phyloP scores from a whole-genome alignment of 2,113 vertebrate genomes.

The Anthoscopus minutus region DNA sequence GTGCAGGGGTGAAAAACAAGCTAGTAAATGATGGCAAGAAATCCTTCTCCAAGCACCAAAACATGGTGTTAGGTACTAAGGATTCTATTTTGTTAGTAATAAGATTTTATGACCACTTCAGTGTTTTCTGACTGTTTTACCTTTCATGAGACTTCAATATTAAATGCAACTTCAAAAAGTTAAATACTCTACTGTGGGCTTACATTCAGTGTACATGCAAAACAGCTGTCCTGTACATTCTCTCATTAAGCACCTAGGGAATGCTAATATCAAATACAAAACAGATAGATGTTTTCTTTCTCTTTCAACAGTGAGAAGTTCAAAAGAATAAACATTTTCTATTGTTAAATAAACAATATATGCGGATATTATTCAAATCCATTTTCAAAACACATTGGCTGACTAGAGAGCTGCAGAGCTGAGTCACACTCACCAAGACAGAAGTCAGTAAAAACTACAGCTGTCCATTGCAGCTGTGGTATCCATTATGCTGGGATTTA shows the following conservation, averaged over 20 bases:
- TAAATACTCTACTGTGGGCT: not conserved
- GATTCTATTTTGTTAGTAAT: not conserved
- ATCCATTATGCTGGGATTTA: not conserved
- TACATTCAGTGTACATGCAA: not conserved
- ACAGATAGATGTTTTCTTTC: not conserved
- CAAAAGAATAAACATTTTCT: not conserved
- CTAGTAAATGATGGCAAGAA: not conserved
- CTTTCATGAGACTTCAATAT: constrained; percentile 4
- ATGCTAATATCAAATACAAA: not conserved
- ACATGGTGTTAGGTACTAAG: not conserved
- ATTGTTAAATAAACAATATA: not conserved
- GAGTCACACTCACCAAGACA: not conserved
- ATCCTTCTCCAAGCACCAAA: not conserved
- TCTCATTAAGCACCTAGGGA: not conserved
- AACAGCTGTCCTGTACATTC: not conserved
- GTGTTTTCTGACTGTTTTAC: not conserved
- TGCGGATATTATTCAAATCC: not conserved
- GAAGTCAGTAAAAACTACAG: constrained; percentile 34
- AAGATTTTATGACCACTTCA: not conserved
- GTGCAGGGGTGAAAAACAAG: not conserved
- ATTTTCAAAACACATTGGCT: not conserved
- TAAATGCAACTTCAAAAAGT: not conserved
- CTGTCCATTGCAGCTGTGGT: not conserved
- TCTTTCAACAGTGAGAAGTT: not conserved
- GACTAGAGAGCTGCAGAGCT: not conserved